phyloP scores from a whole-genome alignment of 1,140 invertebrate species.

The Neodiprion fabricii region DNA sequence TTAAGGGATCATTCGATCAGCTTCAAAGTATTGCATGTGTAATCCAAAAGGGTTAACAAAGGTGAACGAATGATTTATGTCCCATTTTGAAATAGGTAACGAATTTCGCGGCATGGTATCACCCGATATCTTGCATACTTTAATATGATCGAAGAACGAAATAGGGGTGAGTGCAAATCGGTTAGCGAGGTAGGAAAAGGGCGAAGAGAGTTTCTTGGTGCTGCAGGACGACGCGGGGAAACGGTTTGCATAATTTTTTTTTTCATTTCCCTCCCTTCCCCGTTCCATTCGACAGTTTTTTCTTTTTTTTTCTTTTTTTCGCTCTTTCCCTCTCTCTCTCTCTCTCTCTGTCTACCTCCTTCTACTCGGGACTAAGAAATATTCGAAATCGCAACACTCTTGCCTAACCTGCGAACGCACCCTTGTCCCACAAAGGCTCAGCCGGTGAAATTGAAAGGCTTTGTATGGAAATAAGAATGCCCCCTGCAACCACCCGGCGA shows the following conservation, averaged over 20 bases:
- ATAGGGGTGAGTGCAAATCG: no score
- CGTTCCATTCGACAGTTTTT: background rate
- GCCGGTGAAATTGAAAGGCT: conserved; percentile 45
- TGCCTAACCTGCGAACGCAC: conserved; percentile 37
- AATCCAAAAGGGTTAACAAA: no score
- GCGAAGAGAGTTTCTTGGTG: background rate
- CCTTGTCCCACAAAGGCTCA: conserved; percentile 44
- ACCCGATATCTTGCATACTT: no score
- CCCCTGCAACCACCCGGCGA: conserved; percentile 31
- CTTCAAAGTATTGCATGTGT: no score
- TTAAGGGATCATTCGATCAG: no score
- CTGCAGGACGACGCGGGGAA: background rate
- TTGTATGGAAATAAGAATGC: conserved; percentile 53
- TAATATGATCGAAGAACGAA: no score
- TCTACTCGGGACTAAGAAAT: conserved; percentile 40
- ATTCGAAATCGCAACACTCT: conserved; percentile 51
- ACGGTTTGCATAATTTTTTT: conserved; percentile 57
- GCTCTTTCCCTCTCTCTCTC: background rate
- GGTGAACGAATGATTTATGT: no score
- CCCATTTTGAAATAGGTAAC: no score
- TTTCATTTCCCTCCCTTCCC: background rate
- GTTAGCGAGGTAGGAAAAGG: background rate
- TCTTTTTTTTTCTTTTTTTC: background rate
- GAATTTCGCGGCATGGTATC: no score
- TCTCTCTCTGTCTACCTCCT: background rate